Evolutionary conservation across 1,140 invertebrate genomes (phyloP).

Genomic region (Venustaconcha ellipsiformis): DNA sequence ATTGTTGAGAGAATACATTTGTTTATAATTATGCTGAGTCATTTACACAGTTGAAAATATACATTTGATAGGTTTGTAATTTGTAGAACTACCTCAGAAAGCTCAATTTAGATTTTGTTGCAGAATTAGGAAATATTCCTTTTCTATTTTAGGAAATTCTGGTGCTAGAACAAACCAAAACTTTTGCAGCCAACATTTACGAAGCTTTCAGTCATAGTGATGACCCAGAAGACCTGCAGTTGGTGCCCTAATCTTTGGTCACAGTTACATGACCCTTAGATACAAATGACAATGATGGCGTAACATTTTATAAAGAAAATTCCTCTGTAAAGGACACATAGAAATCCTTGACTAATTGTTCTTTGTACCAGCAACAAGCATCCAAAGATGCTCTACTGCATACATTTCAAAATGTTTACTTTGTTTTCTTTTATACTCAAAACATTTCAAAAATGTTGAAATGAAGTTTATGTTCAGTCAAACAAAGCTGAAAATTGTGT

Average conservation of each 20-base stretch:
- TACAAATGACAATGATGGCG: too few relatives aligned
- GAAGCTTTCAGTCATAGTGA: constrained; percentile 79
- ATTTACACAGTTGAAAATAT: neutral
- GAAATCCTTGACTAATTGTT: too few relatives aligned
- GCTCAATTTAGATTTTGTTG: constrained; percentile 55
- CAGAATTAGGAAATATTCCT: constrained; percentile 70
- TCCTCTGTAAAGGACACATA: too few relatives aligned
- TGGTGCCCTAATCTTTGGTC: constrained; percentile 11
- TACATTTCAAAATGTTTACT: too few relatives aligned
- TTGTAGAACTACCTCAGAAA: neutral
- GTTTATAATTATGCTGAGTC: neutral
- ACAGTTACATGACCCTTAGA: neutral
- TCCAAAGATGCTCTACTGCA: too few relatives aligned
- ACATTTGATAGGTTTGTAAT: neutral
- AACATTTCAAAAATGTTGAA: too few relatives aligned
- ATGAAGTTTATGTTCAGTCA: too few relatives aligned
- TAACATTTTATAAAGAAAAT: too few relatives aligned
- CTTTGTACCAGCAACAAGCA: too few relatives aligned
- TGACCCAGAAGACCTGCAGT: constrained; percentile 22
- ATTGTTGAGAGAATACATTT: neutral
- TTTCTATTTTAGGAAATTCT: constrained; percentile 68
- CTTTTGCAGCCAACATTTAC: constrained; percentile 89
- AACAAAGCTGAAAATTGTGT: too few relatives aligned
- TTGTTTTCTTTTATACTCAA: too few relatives aligned
- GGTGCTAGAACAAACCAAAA: constrained; percentile 83